Conservation (phyloP, 1,140 invertebrate genomes). For the Neodiprion lecontei region DNA sequence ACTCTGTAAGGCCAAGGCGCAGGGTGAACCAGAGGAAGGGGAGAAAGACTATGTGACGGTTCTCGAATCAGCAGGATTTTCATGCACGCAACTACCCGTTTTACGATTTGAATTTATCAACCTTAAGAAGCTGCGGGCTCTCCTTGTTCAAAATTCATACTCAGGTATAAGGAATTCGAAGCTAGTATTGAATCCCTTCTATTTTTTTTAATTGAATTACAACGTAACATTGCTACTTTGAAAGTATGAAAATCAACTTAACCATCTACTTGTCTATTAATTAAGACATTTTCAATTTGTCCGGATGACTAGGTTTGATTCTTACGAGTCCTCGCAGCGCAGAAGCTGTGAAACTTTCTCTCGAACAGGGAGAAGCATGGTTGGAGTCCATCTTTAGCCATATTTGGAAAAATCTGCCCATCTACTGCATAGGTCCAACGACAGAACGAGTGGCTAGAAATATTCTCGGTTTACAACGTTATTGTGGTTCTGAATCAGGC, state of each 20-base stretch:
- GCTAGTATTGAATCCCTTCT: conserved; percentile 10
- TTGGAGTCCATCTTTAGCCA: conserved; percentile 28
- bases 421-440: conserved; percentile 52
- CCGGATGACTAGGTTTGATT: conserved; percentile 44
- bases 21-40: conserved; percentile 39
- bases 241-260: too few species aligned
- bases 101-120: conserved; percentile 51
- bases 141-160: conserved; percentile 41
- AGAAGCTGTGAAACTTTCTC: conserved; percentile 42
- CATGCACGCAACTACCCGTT: conserved; percentile 46
- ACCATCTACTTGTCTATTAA: neutral
- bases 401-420: conserved; percentile 42
- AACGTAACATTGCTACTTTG: conserved; percentile 8
- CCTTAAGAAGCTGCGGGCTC: conserved; percentile 35
- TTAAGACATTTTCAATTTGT: conserved; percentile 15
- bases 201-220: conserved; percentile 10
- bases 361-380: conserved; percentile 18
- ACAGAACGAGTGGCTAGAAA: conserved; percentile 45
- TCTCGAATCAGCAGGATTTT: conserved; percentile 47
- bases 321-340: conserved; percentile 54
- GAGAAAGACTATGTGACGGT: conserved; percentile 43
- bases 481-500: conserved; percentile 47
- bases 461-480: conserved; percentile 40
- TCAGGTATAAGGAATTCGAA: conserved; percentile 40
- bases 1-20: conserved; percentile 35